A percentile compares a stretch with the other conserved stretches of the same genome.
These are phyloP conservation scores for Polietes domitor DNA, from an alignment of 2,888 invertebrate genomes.

Conservation along the genomic window DNA sequence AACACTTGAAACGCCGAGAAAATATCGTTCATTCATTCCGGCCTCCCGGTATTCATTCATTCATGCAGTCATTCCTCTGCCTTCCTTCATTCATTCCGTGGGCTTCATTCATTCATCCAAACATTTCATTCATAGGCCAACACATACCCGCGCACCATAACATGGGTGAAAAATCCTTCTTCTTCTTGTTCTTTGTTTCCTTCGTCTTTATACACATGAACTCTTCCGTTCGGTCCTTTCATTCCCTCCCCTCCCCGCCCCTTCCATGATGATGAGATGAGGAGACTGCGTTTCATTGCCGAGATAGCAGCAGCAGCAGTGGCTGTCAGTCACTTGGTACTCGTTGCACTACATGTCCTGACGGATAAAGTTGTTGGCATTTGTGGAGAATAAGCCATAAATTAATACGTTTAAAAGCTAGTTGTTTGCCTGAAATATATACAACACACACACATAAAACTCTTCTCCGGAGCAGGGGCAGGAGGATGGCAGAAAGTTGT, in stretches of 20 bases:
- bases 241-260: neutral
- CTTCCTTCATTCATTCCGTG: constrained; percentile 17
- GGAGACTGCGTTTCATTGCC: constrained; percentile 6
- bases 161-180: neutral
- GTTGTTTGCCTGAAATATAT: neutral
- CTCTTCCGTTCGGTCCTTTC: constrained; percentile 40
- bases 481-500: neutral
- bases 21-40: constrained; percentile 39
- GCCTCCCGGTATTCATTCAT: constrained; percentile 36
- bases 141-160: neutral
- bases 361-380: constrained; percentile 18
- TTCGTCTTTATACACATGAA: constrained; percentile 53
- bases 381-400: constrained; percentile 8
- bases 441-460: neutral
- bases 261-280: constrained; percentile 30
- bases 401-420: constrained; percentile 26
- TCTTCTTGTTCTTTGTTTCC: neutral
- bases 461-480: neutral
- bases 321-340: neutral
- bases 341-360: constrained; percentile 14
- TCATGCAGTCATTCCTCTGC: neutral
- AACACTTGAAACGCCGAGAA: constrained; percentile 46
- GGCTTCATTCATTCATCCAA: constrained; percentile 41
- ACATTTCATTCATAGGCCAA: constrained; percentile 17
- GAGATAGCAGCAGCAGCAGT: neutral